Percentiles rank a stretch among this genome's conserved stretches.
phyloP scores from a whole-genome alignment of 2,797 vertebrate genomes.

The Tapirus indicus region DNA sequence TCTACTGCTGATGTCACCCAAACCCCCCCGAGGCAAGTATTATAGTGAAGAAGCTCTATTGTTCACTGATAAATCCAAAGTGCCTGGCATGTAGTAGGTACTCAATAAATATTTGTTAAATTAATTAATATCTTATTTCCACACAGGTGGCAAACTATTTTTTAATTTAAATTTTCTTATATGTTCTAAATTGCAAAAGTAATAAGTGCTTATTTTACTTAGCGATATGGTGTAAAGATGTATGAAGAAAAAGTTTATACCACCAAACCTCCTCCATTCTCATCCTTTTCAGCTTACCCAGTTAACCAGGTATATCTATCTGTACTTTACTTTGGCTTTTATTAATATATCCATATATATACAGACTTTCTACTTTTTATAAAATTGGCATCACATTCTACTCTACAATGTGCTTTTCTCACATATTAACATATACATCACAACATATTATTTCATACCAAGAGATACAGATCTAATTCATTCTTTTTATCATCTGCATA shows the following conservation, averaged over 20 bases:
- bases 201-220: background rate
- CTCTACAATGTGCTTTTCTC: background rate
- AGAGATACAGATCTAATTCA: background rate
- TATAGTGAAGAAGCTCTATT: background rate
- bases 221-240: background rate
- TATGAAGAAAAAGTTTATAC: background rate
- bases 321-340: background rate
- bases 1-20: background rate
- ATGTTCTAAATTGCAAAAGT: background rate
- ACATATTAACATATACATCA: background rate
- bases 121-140: constrained; percentile 26
- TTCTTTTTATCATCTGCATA: constrained; percentile 20
- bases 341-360: background rate
- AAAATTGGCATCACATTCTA: background rate
- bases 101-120: background rate
- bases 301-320: background rate
- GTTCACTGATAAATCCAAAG: background rate
- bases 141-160: background rate
- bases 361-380: background rate
- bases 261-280: background rate
- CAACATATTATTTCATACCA: background rate
- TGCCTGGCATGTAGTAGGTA: background rate
- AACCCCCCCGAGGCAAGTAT: background rate
- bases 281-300: background rate
- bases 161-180: constrained; percentile 8